These are phyloP conservation scores for Gymnoscelis rufifasciata DNA, from an alignment of 2,888 invertebrate species.

Conservation along the genomic window DNA sequence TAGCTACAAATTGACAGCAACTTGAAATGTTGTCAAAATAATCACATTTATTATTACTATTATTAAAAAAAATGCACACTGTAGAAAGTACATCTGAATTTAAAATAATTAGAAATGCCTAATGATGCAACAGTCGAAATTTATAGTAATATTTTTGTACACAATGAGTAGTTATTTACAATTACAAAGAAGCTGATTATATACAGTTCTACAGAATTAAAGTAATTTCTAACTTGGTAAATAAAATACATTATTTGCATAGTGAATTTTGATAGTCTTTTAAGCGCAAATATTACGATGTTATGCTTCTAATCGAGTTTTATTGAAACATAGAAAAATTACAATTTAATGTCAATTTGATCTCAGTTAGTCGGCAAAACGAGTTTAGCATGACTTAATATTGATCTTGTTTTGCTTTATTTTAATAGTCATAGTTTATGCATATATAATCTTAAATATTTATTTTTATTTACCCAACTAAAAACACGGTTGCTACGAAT, in stretches of 20 bases:
- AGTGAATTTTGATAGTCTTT: no score
- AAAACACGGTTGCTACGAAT: constrained; percentile 10
- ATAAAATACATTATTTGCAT: no score
- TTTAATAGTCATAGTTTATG: no score
- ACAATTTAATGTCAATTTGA: no score
- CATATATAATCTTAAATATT: no score
- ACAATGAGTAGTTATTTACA: constrained; percentile 24
- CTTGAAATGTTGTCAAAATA: background rate
- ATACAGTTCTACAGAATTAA: constrained; percentile 33
- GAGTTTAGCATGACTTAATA: no score
- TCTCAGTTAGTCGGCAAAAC: no score
- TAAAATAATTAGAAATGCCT: no score
- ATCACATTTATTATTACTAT: background rate
- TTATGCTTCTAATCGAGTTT: no score
- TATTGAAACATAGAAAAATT: no score
- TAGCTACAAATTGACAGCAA: background rate
- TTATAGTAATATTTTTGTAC: constrained; percentile 4
- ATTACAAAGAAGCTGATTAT: constrained; percentile 27
- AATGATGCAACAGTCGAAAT: constrained; percentile 7
- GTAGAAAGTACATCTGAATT: background rate
- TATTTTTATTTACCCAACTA: constrained; percentile 8
- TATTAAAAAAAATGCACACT: background rate
- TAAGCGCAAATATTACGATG: no score
- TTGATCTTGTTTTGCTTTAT: no score
- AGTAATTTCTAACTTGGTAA: constrained; percentile 11